Percentiles rank a stretch among this genome's conserved stretches.
Conservation (phyloP, 1,140 invertebrate species). For the Pseudomyrmex cubaensis region DNA sequence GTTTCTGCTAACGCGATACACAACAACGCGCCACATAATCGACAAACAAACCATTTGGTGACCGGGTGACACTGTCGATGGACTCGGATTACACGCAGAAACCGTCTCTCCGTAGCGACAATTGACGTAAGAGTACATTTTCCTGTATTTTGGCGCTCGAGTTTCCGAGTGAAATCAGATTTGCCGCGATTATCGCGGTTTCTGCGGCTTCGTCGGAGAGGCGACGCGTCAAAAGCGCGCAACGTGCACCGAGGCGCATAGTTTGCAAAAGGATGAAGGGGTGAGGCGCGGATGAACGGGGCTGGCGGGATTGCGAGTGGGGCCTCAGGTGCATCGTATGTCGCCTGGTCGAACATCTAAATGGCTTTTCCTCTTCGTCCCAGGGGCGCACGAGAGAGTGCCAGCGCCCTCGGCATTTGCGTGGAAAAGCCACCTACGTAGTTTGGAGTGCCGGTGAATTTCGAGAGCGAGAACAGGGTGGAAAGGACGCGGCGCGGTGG, state of each 20-base stretch:
- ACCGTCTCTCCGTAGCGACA: not conserved
- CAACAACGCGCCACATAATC: slow-evolving; percentile 2
- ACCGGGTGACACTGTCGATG: not conserved
- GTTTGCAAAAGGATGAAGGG: slow-evolving; percentile 4
- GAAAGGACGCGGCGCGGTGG: slow-evolving; percentile 1
- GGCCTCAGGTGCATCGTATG: slow-evolving; percentile 52
- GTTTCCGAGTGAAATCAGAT: not conserved
- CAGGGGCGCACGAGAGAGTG: slow-evolving; percentile 27
- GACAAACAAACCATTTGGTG: not conserved
- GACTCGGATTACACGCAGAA: not conserved
- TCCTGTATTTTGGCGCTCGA: not conserved
- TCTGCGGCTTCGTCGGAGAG: not conserved
- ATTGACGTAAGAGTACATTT: not conserved
- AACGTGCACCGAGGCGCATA: not conserved
- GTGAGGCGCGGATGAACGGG: not conserved
- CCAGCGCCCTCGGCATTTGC: slow-evolving; percentile 5
- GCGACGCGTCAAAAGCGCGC: slow-evolving; percentile 4
- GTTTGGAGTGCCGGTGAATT: slow-evolving; percentile 36
- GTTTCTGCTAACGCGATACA: slow-evolving; percentile 15
- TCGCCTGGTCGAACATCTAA: slow-evolving; percentile 47
- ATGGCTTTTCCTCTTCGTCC: slow-evolving; percentile 46
- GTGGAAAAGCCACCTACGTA: slow-evolving; percentile 47
- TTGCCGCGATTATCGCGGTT: slow-evolving; percentile 4
- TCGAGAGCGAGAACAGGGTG: slow-evolving; percentile 17
- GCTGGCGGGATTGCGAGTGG: slow-evolving; percentile 4